phyloP scores from a whole-genome alignment of 2,113 vertebrate species.

The Caretta caretta region DNA sequence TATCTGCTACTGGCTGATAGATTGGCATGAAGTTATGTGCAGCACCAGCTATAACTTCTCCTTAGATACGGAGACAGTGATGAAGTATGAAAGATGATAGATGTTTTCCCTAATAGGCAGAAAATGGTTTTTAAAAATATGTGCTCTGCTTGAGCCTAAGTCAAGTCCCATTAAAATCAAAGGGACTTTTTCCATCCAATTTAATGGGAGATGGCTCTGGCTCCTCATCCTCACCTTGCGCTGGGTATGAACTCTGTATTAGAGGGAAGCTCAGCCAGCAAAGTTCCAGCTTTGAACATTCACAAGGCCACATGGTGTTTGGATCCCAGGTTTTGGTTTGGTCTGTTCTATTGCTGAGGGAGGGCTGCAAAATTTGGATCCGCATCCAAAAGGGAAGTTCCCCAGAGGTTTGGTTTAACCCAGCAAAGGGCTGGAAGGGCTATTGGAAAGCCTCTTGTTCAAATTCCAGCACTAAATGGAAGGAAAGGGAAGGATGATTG shows the following conservation, averaged over 20 bases:
- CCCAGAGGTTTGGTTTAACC: not conserved
- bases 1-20: not conserved
- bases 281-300: not conserved
- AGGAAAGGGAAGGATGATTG: not conserved
- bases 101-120: not conserved
- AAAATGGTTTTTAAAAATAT: not conserved
- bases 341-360: fast-evolving
- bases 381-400: no score
- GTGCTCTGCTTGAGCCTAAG: not conserved
- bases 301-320: not conserved
- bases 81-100: not conserved
- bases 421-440: not conserved
- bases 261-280: not conserved
- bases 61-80: not conserved
- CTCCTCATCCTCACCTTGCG: not conserved
- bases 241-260: not conserved
- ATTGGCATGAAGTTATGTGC: not conserved
- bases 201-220: not conserved
- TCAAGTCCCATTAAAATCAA: not conserved
- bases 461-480: not conserved
- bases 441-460: no score
- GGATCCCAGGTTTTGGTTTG: fast-evolving
- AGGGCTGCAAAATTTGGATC: no score
- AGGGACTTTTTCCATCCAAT: not conserved
- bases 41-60: not conserved